phyloP scores from a whole-genome alignment of 2,888 invertebrate species.

The Chrysomela aeneicollis region DNA sequence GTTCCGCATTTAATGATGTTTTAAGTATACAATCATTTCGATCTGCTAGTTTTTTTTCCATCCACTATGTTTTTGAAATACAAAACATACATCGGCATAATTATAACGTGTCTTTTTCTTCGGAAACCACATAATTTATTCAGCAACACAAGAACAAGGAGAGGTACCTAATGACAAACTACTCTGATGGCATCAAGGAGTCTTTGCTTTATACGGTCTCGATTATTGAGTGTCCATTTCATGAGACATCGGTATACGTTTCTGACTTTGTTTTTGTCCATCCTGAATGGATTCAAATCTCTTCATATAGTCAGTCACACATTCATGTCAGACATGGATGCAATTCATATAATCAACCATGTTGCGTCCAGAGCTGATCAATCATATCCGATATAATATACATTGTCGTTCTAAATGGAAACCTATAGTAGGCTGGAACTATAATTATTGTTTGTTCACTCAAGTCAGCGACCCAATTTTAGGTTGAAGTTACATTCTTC shows the following conservation, averaged over 20 bases:
- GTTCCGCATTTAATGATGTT: constrained; percentile 39
- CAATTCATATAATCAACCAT: no score
- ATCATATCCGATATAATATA: no score
- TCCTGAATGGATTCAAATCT: no score
- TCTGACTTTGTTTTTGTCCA: not conserved
- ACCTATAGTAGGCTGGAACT: no score
- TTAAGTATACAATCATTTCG: constrained; percentile 37
- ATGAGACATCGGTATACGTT: not conserved
- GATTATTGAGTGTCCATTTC: not conserved
- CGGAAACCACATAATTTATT: constrained; percentile 27
- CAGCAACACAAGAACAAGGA: constrained; percentile 23
- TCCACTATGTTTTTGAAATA: constrained; percentile 33
- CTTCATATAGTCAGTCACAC: no score
- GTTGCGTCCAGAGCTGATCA: no score
- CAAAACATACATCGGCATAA: constrained; percentile 25
- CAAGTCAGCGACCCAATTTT: no score
- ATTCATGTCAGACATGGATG: no score
- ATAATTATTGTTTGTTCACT: no score
- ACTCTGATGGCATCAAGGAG: not conserved
- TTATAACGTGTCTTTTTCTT: constrained; percentile 33
- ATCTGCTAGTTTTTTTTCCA: constrained; percentile 22
- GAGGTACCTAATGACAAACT: constrained; percentile 19
- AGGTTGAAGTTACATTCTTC: no score
- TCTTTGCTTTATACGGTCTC: constrained; percentile 3
- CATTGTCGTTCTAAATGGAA: no score